Base-by-base conservation (phyloP, 2,797 vertebrate genomes). In the Gallirallus australis region DNA sequence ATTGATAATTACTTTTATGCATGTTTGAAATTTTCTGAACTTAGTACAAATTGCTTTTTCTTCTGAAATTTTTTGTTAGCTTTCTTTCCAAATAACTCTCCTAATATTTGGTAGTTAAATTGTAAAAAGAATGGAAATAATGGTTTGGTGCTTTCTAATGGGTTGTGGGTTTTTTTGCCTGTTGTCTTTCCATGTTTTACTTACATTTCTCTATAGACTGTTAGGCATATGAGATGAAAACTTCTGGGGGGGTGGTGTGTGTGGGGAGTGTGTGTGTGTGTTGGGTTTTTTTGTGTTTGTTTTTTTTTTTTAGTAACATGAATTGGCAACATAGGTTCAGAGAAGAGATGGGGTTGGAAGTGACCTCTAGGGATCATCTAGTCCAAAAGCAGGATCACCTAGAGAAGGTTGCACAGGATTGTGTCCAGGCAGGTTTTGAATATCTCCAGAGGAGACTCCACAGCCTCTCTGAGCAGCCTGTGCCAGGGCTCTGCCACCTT, bases 141-240 rank as follows among this genome's bases (percentile, higher is more conserved):
- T 6, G 4, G 47, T 90, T 40, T 77, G 4, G 4, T 4, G 2
- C 5, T 77, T 90, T 57, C 60, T 73, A 33, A 50, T 2, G 1
- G 30, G 12, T 21, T 47, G 11, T 47, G 19, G 19, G 3, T 33
- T 92, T 61, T 25, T 82, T 56, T 69, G 18, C 5, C 37, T 57
- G 80, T 77, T 2, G 12, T 28, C 5, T 57, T 21, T 27, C 31
- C 2, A 0, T 33, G 5, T 9, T 76, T 23, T 31, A 35, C 1
- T 81, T 81, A 28, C 6, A 14, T 81, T 89, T 70, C 20, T 73
- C 7, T 50, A 7, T 7, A 2, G 12, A 37, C 40, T 45, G 3
- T 77, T 54, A 50, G 0, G 0, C 33, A 6, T 12, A 25, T 18
- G 12, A 84, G 10, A 45, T 4, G 3, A 27, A 21, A 63, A 30